Percentiles rank a stretch among this genome's conserved stretches.
Conservation (phyloP, 2,888 invertebrate species). For the Epirrhoe alternata region DNA sequence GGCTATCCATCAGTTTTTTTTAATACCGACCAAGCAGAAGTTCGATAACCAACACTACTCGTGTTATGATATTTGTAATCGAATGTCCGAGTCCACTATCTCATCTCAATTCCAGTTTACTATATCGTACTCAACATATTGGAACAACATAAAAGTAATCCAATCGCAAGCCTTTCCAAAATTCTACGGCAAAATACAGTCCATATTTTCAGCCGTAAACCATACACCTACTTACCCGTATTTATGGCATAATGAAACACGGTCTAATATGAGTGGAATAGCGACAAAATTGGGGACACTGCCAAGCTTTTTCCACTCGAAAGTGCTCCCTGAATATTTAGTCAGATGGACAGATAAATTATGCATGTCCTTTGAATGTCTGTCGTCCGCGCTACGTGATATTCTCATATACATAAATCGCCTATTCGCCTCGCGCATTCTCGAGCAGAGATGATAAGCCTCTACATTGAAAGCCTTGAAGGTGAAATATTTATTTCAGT, state of each 20-base stretch:
- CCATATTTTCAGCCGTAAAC: conserved; percentile 37
- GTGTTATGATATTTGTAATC: conserved; percentile 1
- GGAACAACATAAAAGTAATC: conserved; percentile 34
- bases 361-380: conserved; percentile 51
- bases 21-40: background rate
- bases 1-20: too few relatives aligned
- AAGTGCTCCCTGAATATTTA: conserved; percentile 52
- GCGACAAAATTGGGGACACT: conserved; percentile 45
- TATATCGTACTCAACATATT: conserved; percentile 27
- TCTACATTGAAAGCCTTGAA: conserved; percentile 13
- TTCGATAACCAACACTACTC: background rate
- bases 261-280: conserved; percentile 41
- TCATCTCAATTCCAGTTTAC: conserved; percentile 20
- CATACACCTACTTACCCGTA: conserved; percentile 36
- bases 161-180: conserved; percentile 33
- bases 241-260: conserved; percentile 43
- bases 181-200: conserved; percentile 29
- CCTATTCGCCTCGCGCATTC: conserved; percentile 23
- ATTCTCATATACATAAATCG: conserved; percentile 45
- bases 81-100: conserved; percentile 11
- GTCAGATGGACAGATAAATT: conserved; percentile 52
- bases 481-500: conserved; percentile 10
- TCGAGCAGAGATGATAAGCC: conserved; percentile 19
- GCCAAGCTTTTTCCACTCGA: conserved; percentile 47
- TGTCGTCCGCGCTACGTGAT: conserved; percentile 40